Base-by-base conservation (phyloP, 2,888 invertebrate genomes). In the Caenorhabditis sinica region DNA sequence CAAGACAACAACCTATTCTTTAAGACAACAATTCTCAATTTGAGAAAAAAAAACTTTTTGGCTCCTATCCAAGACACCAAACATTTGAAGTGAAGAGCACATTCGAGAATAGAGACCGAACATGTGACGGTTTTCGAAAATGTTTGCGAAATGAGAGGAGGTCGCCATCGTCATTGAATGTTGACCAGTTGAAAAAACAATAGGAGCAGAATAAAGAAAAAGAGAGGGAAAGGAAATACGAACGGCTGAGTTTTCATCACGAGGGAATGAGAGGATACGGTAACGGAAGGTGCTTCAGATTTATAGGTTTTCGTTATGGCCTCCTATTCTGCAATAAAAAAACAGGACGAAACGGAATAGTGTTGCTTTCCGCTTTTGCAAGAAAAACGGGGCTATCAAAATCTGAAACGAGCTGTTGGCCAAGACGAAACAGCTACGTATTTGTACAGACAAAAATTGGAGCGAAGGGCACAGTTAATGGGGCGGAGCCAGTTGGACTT, bases 51-150 rank as follows among this genome's bases (percentile, higher is more conserved):
- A 40, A 77, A 69, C 49, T 66, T 60, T 76, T 76, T 77, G 77
- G 77, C 77, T 49, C 49, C 28, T 33, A 61, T 61, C 69, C 69
- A 77, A 69, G 68, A 68, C 58, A 69, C 69, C 69, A 69, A 69
- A 69, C 69, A 69, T 69, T 69, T 23, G 68, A 68, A 56, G 43
- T 23, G 58, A 58, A 56, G 56, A 72, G 60, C 72, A 49, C 72
- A 49, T 60, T 72, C 60, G 58, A 60, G 60, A 60, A 69, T 69
- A 25, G 40, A 69, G 69, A 72, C 58, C 66, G 66, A 80, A 80
- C 80, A 80, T 80, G 80, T 80, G 80, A 80, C 72, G 33, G 66
- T 72, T 80, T 71, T 66, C 36, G 20, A 80, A 72, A 80, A 72
- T 80, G 72, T 80, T 80, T 80, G 80, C 80, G 80, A 66, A 77